Base-by-base conservation (phyloP, 1,140 invertebrate genomes). In the Brachionus rotundiformis region DNA sequence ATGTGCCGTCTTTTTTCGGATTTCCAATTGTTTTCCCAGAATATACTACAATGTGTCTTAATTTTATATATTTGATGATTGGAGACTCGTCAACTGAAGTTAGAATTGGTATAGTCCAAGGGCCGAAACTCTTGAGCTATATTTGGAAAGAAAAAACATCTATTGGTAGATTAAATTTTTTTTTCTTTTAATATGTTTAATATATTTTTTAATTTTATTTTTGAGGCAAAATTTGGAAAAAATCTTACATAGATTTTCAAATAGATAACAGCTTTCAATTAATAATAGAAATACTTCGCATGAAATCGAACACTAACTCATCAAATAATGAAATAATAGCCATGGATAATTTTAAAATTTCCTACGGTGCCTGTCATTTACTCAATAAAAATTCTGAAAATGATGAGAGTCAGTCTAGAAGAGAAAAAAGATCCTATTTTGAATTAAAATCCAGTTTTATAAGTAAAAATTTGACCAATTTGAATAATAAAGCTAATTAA, bases 71-170 rank as follows among this genome's bases (percentile, higher is more conserved):
- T 44, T 13, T 73, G 13, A 27, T 73, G 41, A 41, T 19, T 1
- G 68, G 68, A 11, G 36, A 44, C 19, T 39, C 36, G 3, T 25
- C 25, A 8, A 73, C 68, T 5, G 68, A 73, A 41, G n/a, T 73
- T 3, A 23, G 68, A 25, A 25, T 73, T 23, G 68, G 68, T 41
- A n/a, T 73, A 10, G 68, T 73, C 13, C 33, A 73, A 44, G 39
- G 39, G 6, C 39, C 68, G 25, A 73, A 44, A 13, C 41, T 73
- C 4, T 25, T 44, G 5, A 73, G 39, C 41, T 73, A 73, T 27
- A 44, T 73, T 41, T 73, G 68, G 68, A 73, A 73, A 73, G 68
- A 73, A 73, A 73, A 41, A 44, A 73, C 68, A 25, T 44, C 33
- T 44, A 13, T 41, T 25, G 41, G 68, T 73, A 29, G 23, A 29